Base-by-base conservation (phyloP, 2,113 vertebrate species). In the Orientallactaga bullata region DNA sequence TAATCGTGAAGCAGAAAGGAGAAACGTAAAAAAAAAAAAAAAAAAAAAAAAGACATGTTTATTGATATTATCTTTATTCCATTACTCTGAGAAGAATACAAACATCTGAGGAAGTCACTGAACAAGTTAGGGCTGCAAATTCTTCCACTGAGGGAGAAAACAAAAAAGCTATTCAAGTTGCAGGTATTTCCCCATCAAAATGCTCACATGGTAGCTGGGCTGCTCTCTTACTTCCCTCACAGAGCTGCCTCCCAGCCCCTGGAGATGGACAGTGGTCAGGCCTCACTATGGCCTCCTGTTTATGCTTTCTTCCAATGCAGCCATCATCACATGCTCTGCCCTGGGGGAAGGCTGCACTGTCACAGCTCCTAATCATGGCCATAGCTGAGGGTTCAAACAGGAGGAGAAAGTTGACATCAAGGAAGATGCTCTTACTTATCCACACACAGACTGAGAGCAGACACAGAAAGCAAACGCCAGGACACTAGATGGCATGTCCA, bases 401-500 rank as follows among this genome's bases (percentile, higher is more conserved):
- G 68, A 96, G 73, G 47, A 92, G 87, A 88, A 96, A 96, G 93
- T 78, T 21, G 88, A 68, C 85, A 78, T 39, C 16, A 83, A 47
- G 94, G 71, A 58, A 84, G 88, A 47, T 79, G 51, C 85, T 94
- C 51, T 87, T 93, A 82, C 84, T 96, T 95, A 95, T 77, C 71
- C 68, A 93, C 89, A 95, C 71, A 47, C 9, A 91, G 83, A 77
- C 10, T 5, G 58, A 86, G 68, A 92, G 79, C 73, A 82, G 76
- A 61, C n/a, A 37, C 73, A 74, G 80, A 88, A 95, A 97, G 66
- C 51, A 89, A 81, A 94, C 32, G 60, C 69, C 73, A 55, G 93
- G 24, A 93, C 77, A 94, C 61, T 82, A 80, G 76, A 55, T 55
- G 90, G 93, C 90, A 97, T 86, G 72, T 96, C 97, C 84, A 94